Evolutionary conservation across 2,888 invertebrate genomes (phyloP).

Genomic region (Onthophagus sagittarius): DNA sequence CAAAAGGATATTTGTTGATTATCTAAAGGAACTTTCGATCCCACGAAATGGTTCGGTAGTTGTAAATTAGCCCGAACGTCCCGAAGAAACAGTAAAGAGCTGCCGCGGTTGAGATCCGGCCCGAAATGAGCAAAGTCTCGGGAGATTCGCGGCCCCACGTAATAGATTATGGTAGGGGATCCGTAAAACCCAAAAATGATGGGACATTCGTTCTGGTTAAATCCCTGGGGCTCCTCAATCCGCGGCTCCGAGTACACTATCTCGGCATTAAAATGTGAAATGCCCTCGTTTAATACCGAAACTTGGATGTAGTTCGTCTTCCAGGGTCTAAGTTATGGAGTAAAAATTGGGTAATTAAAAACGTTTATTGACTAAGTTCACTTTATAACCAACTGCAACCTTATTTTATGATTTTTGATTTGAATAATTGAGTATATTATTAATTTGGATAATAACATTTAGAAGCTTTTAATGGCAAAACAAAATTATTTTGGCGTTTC

Average conservation of each 20-base stretch:
- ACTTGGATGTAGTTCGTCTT: neutral
- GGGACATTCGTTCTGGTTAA: slow-evolving; percentile 1
- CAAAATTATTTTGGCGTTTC: neutral
- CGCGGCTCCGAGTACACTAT: neutral
- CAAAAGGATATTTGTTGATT: neutral
- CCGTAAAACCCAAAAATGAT: slow-evolving; percentile 7
- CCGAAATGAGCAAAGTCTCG: slow-evolving; percentile 1
- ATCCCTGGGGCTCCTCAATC: neutral
- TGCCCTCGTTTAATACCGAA: neutral
- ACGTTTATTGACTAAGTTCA: neutral
- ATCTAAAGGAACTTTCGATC: neutral
- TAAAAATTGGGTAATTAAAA: neutral
- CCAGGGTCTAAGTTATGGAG: neutral
- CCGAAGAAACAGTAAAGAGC: slow-evolving; percentile 12
- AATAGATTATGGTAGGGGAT: slow-evolving; percentile 9
- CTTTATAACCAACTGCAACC: neutral
- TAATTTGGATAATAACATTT: neutral
- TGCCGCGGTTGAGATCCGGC: slow-evolving; percentile 8
- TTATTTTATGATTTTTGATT: neutral
- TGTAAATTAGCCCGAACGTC: slow-evolving; percentile 8
- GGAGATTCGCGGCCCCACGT: slow-evolving; percentile 6
- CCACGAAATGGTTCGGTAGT: neutral
- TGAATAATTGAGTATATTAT: neutral
- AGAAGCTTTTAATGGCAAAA: neutral
- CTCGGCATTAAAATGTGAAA: neutral